These are phyloP conservation scores for Griposia aprilina DNA, from an alignment of 2,888 invertebrate species.

Conservation along the genomic window DNA sequence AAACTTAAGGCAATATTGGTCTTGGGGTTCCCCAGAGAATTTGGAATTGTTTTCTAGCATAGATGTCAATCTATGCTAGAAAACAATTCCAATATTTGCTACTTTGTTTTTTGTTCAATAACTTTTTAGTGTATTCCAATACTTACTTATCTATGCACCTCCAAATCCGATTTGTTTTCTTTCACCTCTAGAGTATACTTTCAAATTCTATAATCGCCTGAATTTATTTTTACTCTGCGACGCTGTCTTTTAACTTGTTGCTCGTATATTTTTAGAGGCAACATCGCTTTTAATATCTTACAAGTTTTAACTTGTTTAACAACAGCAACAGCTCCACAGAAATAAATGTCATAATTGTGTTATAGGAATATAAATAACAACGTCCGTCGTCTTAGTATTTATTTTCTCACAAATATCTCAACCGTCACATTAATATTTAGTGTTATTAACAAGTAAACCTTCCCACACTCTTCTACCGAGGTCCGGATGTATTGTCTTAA, in stretches of 20 bases:
- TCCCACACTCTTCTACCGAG: conserved; percentile 90
- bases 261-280: conserved; percentile 11
- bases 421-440: conserved; percentile 45
- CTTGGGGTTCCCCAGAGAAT: conserved; percentile 39
- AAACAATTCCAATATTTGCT: too few relatives aligned
- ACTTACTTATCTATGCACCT: not conserved
- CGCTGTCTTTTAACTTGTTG: conserved; percentile 17
- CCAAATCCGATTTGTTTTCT: too few relatives aligned
- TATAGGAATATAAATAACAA: not conserved
- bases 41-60: conserved; percentile 8
- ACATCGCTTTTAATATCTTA: too few relatives aligned
- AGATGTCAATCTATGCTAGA: too few relatives aligned
- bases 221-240: not conserved
- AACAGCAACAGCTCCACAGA: not conserved
- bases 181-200: too few relatives aligned
- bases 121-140: not conserved
- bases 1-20: conserved; percentile 58
- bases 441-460: conserved; percentile 72
- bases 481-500: conserved; percentile 94
- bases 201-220: not conserved
- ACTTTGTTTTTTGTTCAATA: not conserved
- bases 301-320: not conserved
- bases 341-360: not conserved
- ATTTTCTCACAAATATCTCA: not conserved
- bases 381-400: not conserved